Evolutionary conservation across 2,888 invertebrate genomes (phyloP).

Genomic region (Acanthococcus lagerstroemiae): DNA sequence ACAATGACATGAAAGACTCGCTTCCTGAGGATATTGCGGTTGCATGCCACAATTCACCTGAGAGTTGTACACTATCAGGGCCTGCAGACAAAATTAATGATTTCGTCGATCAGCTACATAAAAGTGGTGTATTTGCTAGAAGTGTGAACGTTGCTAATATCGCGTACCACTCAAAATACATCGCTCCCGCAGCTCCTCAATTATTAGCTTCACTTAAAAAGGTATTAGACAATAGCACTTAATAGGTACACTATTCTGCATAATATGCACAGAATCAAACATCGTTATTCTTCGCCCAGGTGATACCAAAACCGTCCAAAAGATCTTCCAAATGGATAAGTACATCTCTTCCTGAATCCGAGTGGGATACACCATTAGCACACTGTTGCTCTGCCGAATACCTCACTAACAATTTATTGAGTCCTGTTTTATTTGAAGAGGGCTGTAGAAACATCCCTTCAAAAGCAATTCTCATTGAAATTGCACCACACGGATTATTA

Average conservation of each 20-base stretch:
- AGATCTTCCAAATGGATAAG: constrained; percentile 54
- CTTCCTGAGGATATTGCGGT: constrained; percentile 53
- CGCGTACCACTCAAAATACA: constrained; percentile 39
- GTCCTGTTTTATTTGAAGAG: constrained; percentile 63
- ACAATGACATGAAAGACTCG: constrained; percentile 36
- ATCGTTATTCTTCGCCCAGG: constrained; percentile 37
- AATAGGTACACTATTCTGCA: not conserved
- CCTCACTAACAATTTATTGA: constrained; percentile 55
- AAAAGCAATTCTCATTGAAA: constrained; percentile 73
- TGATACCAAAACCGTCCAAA: constrained; percentile 43
- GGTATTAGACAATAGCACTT: too few relatives aligned
- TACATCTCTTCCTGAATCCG: constrained; percentile 51
- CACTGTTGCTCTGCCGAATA: constrained; percentile 53
- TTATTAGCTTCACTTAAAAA: constrained; percentile 43
- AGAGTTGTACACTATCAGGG: constrained; percentile 70
- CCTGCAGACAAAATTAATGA: constrained; percentile 51
- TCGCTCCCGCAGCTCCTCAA: constrained; percentile 44
- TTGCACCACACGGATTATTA: constrained; percentile 79
- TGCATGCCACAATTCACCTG: constrained; percentile 69
- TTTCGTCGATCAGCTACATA: constrained; percentile 49
- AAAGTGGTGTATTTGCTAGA: constrained; percentile 37
- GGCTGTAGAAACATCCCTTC: constrained; percentile 64
- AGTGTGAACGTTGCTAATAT: constrained; percentile 38
- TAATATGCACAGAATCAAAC: not conserved
- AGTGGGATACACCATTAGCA: constrained; percentile 50